Evolutionary conservation across 2,113 vertebrate species (phyloP).

Genomic region (Equus quagga): DNA sequence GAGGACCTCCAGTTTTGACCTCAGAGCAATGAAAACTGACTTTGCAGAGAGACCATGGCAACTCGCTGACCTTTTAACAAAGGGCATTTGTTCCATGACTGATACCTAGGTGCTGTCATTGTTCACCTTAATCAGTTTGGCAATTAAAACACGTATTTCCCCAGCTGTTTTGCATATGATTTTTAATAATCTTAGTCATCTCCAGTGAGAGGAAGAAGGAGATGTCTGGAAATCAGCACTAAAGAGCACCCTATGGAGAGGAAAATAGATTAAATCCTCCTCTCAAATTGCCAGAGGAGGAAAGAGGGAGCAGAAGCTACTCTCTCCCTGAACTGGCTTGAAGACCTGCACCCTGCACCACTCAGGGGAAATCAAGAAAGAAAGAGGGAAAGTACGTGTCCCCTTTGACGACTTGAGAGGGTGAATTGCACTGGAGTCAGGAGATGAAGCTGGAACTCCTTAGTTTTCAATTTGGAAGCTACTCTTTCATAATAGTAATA

Average conservation of each 20-base stretch:
- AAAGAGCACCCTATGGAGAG: not conserved
- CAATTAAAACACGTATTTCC: not conserved
- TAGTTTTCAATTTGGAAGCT: not conserved
- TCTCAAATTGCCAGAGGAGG: not conserved
- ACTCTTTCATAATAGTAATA: not conserved
- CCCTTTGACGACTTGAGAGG: not conserved
- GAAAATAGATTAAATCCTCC: not conserved
- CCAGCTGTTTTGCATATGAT: not conserved
- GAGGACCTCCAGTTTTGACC: not conserved
- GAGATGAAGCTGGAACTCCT: not conserved
- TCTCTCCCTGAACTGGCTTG: too few relatives aligned
- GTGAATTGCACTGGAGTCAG: not conserved
- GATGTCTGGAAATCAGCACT: not conserved
- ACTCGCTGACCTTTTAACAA: not conserved
- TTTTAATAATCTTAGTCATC: slow-evolving; percentile 19
- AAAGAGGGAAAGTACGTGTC: not conserved
- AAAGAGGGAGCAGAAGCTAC: not conserved
- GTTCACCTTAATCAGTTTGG: not conserved
- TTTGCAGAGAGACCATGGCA: not conserved
- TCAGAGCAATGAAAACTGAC: not conserved
- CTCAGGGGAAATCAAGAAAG: not conserved
- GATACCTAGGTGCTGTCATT: not conserved
- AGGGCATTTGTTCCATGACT: not conserved
- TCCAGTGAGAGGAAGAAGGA: not conserved
- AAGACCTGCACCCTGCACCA: rapidly evolving